Base-by-base conservation (phyloP, 2,113 vertebrate genomes). In the Crotalus tigris region DNA sequence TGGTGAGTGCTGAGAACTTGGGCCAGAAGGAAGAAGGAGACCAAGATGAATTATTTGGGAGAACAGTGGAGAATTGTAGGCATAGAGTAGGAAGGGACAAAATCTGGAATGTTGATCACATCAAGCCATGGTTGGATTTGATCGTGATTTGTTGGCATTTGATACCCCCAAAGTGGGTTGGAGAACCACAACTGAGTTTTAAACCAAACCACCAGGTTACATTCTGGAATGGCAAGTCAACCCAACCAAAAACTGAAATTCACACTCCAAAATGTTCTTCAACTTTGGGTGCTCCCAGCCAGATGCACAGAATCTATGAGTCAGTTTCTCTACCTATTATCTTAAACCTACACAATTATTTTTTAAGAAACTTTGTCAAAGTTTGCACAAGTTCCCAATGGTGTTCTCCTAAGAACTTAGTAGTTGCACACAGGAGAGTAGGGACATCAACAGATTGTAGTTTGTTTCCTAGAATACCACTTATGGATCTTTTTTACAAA, bases 1-100 rank as follows among this genome's bases (percentile, higher is more conserved):
- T 96, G 97, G 97, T 98, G 96, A 86, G 96, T 75, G 46, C 11
- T 39, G 4, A 44, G 10, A 15, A 11, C 21, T 21, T 54, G 49
- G n/a, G 87, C 1, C 5, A 21, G 12, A 23, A 29, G 44, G 85
- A 12, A 55, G 54, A 11, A 49, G 6, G 57, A 44, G 33, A 81
- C 75, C 6, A 21, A 44, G 33, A 8, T 21, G 75, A 33, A 21
- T 19, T 39, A 2, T 81, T 17, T 81, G 21, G 33, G 5, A 75
- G 69, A 19, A 81, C 2, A 15, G n/a, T 81, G 33, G 75, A 21
- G 33, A 81, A 81, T 21, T 33, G n/a, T 17, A 75, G 15, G 69
- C 69, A 19, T 3, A 75, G 15, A 19, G n/a, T 39, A 75, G 15
- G 75, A 81, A 81, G 75, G 33, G 33, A 39, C 33, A 9, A 39